phyloP scores from a whole-genome alignment of 2,113 vertebrate species.

The Rhinopomastus cyanomelas region DNA sequence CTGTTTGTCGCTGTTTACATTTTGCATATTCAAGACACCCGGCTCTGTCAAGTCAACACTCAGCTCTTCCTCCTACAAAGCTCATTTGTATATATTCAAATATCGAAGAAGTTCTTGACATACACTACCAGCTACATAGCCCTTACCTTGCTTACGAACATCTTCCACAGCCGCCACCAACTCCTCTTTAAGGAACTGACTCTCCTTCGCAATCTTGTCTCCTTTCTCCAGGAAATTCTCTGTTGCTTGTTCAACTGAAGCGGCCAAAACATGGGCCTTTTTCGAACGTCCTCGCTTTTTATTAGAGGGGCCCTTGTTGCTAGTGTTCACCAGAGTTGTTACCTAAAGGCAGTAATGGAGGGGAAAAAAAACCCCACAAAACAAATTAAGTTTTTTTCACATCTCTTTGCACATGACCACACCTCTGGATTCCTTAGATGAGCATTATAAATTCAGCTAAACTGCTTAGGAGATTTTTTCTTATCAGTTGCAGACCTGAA shows the following conservation, averaged over 20 bases:
- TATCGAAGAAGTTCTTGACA: not conserved
- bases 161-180: conserved; percentile 95
- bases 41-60: not conserved
- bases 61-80: conserved; percentile 10
- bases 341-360: conserved; percentile 75
- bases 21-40: conserved; percentile 12
- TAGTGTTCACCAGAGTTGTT: conserved; percentile 96
- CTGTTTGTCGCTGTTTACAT: conserved; percentile 31
- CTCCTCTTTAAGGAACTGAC: conserved; percentile 96
- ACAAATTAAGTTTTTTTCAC: not conserved
- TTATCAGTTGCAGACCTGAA: not conserved
- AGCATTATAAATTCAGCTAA: not conserved
- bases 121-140: not conserved
- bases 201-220: conserved; percentile 98
- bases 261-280: conserved; percentile 97
- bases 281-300: conserved; percentile 99
- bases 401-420: not conserved
- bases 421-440: not conserved
- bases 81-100: not conserved
- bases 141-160: conserved; percentile 96
- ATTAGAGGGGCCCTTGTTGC: conserved; percentile 97
- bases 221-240: conserved; percentile 98
- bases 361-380: not conserved
- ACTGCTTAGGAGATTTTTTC: not conserved
- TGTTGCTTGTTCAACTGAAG: conserved; percentile 97